Evolutionary conservation across 92 coral and sea anemone genomes (phyloP).

Genomic region (Nematostella vectensis): DNA sequence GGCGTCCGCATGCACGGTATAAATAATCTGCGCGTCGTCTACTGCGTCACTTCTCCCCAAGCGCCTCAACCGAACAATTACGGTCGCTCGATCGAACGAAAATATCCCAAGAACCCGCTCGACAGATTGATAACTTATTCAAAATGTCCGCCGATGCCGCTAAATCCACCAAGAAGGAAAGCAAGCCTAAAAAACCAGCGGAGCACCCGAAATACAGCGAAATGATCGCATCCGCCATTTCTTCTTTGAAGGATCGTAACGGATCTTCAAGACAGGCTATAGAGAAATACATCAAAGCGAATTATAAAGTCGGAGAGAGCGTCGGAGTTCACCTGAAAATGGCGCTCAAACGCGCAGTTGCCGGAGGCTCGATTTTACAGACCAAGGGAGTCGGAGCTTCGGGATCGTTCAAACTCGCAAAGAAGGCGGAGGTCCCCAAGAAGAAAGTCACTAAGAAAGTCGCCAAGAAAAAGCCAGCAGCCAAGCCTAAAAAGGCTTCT

Average conservation of each 20-base stretch:
- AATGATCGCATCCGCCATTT: constrained; percentile 66
- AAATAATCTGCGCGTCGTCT: constrained; percentile 84
- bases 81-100: constrained; percentile 57
- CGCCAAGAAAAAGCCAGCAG: constrained; percentile 33
- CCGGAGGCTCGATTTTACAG: constrained; percentile 35
- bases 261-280: constrained; percentile 93
- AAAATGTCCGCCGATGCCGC: constrained; percentile 59
- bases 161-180: constrained; percentile 30
- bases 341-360: constrained; percentile 50
- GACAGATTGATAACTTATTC: constrained; percentile 63
- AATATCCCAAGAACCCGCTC: constrained; percentile 23
- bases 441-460: constrained; percentile 33
- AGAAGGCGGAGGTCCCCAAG: constrained; percentile 17
- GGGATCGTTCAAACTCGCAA: constrained; percentile 79
- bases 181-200: constrained; percentile 56
- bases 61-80: constrained; percentile 51
- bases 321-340: constrained; percentile 43
- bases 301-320: constrained; percentile 61
- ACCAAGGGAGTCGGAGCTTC: constrained; percentile 86
- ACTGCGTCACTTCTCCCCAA: constrained; percentile 99
- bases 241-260: constrained; percentile 63
- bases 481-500: constrained; percentile 25
- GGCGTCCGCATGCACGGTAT: constrained; percentile 91
- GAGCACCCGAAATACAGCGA: constrained; percentile 90
- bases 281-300: constrained; percentile 51